A percentile compares a stretch with the other conserved stretches of the same genome.
phyloP scores from a whole-genome alignment of 2,113 vertebrate genomes.

The Myrmecobius fasciatus region DNA sequence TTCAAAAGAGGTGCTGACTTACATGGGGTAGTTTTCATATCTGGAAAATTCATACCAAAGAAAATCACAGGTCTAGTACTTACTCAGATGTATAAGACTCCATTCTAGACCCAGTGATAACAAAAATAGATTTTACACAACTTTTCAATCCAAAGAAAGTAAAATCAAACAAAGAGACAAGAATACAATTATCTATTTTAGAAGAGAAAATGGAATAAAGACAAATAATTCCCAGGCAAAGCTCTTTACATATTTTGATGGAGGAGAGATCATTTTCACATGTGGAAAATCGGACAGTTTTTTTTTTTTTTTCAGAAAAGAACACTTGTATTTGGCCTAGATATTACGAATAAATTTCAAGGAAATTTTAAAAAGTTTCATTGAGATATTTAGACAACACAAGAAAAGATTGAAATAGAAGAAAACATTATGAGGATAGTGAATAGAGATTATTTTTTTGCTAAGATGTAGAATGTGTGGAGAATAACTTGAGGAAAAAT shows the following conservation, averaged over 20 bases:
- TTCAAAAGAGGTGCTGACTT: not conserved
- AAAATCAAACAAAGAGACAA: not conserved
- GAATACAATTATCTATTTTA: not conserved
- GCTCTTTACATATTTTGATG: not conserved
- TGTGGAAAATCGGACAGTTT: not conserved
- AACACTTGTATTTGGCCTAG: not conserved
- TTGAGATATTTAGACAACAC: not conserved
- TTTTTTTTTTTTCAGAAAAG: not conserved
- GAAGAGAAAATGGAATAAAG: not conserved
- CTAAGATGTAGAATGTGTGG: not conserved
- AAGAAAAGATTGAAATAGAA: not conserved
- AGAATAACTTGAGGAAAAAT: not conserved
- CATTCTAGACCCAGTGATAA: not conserved
- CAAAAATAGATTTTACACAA: not conserved
- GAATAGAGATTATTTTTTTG: too few relatives aligned
- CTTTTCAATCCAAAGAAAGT: not conserved
- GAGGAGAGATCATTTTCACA: not conserved
- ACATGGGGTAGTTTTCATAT: not conserved
- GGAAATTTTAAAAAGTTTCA: not conserved
- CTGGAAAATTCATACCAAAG: not conserved
- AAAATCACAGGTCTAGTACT: not conserved
- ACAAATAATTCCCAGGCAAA: not conserved
- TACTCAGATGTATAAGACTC: not conserved
- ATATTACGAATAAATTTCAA: not conserved
- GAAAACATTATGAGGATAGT: not conserved